phyloP scores from a whole-genome alignment of 2,113 vertebrate genomes.

The Anhinga rufa region DNA sequence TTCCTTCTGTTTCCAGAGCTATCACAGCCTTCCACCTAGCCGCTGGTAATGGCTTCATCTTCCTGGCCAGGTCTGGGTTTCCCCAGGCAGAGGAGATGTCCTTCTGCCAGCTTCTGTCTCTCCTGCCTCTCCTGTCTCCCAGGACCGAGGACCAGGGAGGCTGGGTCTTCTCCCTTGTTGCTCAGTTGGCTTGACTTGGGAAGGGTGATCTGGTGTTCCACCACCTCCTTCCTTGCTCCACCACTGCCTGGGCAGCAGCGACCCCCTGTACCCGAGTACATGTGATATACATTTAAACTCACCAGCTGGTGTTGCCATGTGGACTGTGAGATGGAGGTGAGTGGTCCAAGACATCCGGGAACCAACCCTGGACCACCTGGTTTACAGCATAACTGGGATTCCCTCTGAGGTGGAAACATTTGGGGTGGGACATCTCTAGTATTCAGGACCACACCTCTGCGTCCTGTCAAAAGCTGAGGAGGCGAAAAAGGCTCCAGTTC shows the following conservation, averaged over 20 bases:
- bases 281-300: neutral
- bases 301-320: neutral
- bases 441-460: neutral
- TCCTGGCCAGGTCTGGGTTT: neutral
- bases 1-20: neutral
- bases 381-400: neutral
- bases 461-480: neutral
- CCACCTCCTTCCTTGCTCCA: neutral
- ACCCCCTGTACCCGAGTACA: too few species aligned
- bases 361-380: neutral
- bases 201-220: neutral
- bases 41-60: neutral
- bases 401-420: neutral
- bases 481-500: neutral
- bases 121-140: neutral
- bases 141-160: neutral
- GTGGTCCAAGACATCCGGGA: neutral
- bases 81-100: neutral
- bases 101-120: neutral
- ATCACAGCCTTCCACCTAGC: neutral
- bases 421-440: neutral
- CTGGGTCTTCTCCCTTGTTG: neutral
- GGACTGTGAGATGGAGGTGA: neutral
- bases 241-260: neutral
- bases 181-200: neutral